These are phyloP conservation scores for Holothuria leucospilota DNA, from an alignment of 53 echinoderm and acorn worm genomes.

Conservation along the genomic window DNA sequence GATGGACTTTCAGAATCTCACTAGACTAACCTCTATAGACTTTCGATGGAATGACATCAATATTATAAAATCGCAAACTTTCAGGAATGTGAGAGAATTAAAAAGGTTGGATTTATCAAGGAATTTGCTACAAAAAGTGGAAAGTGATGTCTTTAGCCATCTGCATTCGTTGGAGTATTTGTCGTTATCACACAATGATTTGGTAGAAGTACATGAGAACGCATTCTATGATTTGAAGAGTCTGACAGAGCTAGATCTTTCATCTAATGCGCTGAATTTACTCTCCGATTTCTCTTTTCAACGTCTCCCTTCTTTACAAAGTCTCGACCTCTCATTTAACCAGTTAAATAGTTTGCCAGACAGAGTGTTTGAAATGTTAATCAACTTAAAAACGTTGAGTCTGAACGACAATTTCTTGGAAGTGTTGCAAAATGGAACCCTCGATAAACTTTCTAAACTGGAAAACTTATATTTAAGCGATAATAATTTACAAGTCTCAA, in stretches of 20 bases:
- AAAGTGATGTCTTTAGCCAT: background rate
- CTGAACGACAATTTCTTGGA: conserved; percentile 19
- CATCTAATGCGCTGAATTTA: background rate
- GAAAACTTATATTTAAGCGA: conserved; percentile 24
- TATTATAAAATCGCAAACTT: background rate
- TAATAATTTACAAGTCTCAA: background rate
- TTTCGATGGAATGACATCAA: conserved; percentile 16
- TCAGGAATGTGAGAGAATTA: conserved; percentile 2
- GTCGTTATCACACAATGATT: background rate
- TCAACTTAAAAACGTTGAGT: background rate
- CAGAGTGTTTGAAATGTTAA: background rate
- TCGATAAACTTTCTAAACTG: background rate
- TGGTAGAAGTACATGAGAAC: background rate
- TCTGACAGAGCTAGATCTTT: background rate
- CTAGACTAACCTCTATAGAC: background rate
- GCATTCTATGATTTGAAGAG: background rate
- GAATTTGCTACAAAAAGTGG: background rate
- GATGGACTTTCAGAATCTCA: conserved; percentile 4
- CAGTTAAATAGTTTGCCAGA: background rate
- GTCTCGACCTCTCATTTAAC: conserved; percentile 19
- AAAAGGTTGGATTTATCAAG: conserved; percentile 4
- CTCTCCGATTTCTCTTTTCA: background rate
- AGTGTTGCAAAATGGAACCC: background rate
- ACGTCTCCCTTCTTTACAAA: background rate
- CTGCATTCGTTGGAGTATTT: background rate